Evolutionary conservation across 2,113 vertebrate genomes (phyloP), one percentile per base, ranked within the genome.

Genomic region (Dromas ardeola): DNA sequence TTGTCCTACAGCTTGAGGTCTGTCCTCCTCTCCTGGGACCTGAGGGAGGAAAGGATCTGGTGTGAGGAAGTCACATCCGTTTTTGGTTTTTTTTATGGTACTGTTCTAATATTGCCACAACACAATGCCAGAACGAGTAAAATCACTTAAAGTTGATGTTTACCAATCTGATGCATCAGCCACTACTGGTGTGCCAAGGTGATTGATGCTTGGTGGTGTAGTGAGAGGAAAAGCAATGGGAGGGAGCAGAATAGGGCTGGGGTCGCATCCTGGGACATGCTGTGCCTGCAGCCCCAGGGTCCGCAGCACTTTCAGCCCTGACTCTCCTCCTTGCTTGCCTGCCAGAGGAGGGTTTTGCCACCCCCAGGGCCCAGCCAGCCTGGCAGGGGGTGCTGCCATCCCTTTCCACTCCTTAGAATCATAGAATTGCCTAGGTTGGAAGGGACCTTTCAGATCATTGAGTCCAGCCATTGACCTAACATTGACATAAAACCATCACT

Each of bases 191-290:
- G 52, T 11, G 25, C 12, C 2, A 9, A 52, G 50, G 36, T 0
- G 6, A 2, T 3, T 5, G 2, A 72, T 3, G 27, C n/a, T 43
- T 21, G 12, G 38, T 0, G 9, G 9, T 3, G 13, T 3, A 3
- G 43, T 1, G 43, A 9, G 34, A 14, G 13, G 27, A 29, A 27
- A 23, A 22, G 22, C 15, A 5, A 10, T 11, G 18, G 61, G 61
- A n/a, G 50, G 61, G 61, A n/a, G 50, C 29, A 7, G 71, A 34
- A 53, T 14, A 17, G n/a, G 2, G 26, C 36, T 13, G 15, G 26
- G 26, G 6, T 47, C 49, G 23, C 8, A 5, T 22, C 15, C 25
- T 14, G 1, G 56, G 50, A 7, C 13, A 15, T 8, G 32, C 15
- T 11, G 58, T 9, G 20, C 0, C 5, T 21, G 30, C 16, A 34